Percentiles rank a stretch among this genome's conserved stretches.
Conservation (phyloP, 2,113 vertebrate species). For the Sinocyclocheilus anophthalmus region DNA sequence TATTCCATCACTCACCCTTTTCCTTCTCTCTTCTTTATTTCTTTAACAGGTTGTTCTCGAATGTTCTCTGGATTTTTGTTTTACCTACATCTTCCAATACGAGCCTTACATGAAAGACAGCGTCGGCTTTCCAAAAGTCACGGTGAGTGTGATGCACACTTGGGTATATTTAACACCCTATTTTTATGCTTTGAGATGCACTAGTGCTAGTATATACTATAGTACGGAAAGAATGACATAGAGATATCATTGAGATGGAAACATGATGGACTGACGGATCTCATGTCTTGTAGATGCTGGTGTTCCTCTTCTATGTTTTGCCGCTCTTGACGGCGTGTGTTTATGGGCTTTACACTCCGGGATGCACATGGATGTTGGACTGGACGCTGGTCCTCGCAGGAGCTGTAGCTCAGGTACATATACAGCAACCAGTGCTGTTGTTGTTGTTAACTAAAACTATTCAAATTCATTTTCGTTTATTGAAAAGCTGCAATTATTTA, state of each 20-base stretch:
- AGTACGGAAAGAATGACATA: not conserved
- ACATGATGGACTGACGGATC: not conserved
- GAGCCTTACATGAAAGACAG: slow-evolving; percentile 94
- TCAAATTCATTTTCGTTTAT: too few relatives aligned
- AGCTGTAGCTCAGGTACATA: slow-evolving; percentile 84
- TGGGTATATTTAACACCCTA: not conserved
- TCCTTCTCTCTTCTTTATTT: not conserved
- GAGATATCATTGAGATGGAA: not conserved
- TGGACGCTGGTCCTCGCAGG: slow-evolving; percentile 87
- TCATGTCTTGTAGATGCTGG: slow-evolving; percentile 82
- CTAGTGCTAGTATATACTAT: not conserved
- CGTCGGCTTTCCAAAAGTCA: slow-evolving; percentile 86
- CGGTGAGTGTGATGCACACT: slow-evolving; percentile 72
- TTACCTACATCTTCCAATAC: slow-evolving; percentile 88
- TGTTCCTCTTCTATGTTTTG: slow-evolving; percentile 85
- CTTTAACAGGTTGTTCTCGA: slow-evolving; percentile 85
- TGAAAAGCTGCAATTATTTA: too few relatives aligned
- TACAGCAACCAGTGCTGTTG: too few relatives aligned
- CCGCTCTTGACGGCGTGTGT: slow-evolving; percentile 78
- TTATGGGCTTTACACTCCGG: slow-evolving; percentile 82
- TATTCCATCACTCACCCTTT: not conserved
- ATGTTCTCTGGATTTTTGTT: slow-evolving; percentile 86
- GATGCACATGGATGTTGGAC: slow-evolving; percentile 90
- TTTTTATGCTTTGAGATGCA: not conserved
- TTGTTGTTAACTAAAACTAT: too few relatives aligned